Evolutionary conservation across 2,888 invertebrate genomes (phyloP).

Genomic region (Liopterus haemorrhoidalis): DNA sequence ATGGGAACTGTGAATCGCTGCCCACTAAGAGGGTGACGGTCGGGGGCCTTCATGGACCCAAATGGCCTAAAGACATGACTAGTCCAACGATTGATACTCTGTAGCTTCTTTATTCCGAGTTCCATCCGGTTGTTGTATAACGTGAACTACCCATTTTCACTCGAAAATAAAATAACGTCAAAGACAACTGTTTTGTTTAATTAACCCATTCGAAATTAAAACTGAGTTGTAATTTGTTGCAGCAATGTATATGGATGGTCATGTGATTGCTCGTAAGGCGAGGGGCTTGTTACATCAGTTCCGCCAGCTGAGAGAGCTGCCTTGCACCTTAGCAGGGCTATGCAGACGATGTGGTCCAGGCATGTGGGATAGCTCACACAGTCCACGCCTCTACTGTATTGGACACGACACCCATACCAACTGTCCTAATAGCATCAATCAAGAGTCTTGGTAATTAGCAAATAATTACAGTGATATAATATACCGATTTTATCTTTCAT

Average conservation of each 20-base stretch:
- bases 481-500: background rate
- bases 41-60: too few relatives aligned
- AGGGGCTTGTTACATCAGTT: slow-evolving; percentile 87
- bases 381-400: slow-evolving; percentile 78
- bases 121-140: too few relatives aligned
- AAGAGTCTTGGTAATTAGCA: slow-evolving; percentile 20
- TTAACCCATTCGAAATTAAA: too few relatives aligned
- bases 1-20: too few relatives aligned
- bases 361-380: slow-evolving; percentile 90
- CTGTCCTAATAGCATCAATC: slow-evolving; percentile 42
- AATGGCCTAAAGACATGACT: too few relatives aligned
- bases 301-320: slow-evolving; percentile 77
- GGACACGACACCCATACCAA: slow-evolving; percentile 60
- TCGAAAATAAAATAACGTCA: too few relatives aligned
- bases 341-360: slow-evolving; percentile 87
- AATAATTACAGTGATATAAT: background rate
- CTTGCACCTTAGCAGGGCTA: slow-evolving; percentile 81
- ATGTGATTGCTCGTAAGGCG: slow-evolving; percentile 83
- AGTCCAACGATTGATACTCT: too few relatives aligned
- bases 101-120: too few relatives aligned
- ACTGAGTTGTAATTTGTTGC: slow-evolving; percentile 33
- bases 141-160: too few relatives aligned
- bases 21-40: too few relatives aligned
- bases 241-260: slow-evolving; percentile 97
- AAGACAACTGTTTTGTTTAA: too few relatives aligned